These are phyloP conservation scores for Mus minutoides DNA, from an alignment of 2,797 vertebrate species.

Conservation along the genomic window DNA sequence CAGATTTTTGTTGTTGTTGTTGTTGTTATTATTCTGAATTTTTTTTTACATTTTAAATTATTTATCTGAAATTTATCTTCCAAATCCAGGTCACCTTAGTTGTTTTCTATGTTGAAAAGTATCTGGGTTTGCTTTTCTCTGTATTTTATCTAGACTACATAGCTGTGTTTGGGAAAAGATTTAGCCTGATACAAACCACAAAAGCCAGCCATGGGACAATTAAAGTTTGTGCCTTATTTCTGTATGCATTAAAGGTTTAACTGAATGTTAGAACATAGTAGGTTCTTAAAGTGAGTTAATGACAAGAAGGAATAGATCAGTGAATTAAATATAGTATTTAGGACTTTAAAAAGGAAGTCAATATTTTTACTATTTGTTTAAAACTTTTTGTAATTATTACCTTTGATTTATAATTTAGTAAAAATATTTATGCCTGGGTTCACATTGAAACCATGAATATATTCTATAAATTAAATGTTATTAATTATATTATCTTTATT, in stretches of 20 bases:
- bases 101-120: constrained; percentile 10
- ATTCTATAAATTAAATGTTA: background rate
- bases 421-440: background rate
- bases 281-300: background rate
- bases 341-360: background rate
- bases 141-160: background rate
- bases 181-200: background rate
- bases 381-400: background rate
- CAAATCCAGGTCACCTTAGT: background rate
- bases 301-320: background rate
- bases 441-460: background rate
- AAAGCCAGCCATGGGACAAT: constrained; percentile 1
- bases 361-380: background rate
- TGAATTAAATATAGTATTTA: background rate
- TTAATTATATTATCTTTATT: background rate
- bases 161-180: background rate
- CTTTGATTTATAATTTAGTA: background rate
- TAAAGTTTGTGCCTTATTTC: constrained; percentile 7
- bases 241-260: background rate
- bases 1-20: no score
- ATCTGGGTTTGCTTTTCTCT: background rate
- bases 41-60: background rate
- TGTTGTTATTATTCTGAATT: background rate
- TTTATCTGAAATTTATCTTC: background rate
- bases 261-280: background rate